phyloP scores from a whole-genome alignment of 2,888 invertebrate genomes.

The Hybos culiciformis region DNA sequence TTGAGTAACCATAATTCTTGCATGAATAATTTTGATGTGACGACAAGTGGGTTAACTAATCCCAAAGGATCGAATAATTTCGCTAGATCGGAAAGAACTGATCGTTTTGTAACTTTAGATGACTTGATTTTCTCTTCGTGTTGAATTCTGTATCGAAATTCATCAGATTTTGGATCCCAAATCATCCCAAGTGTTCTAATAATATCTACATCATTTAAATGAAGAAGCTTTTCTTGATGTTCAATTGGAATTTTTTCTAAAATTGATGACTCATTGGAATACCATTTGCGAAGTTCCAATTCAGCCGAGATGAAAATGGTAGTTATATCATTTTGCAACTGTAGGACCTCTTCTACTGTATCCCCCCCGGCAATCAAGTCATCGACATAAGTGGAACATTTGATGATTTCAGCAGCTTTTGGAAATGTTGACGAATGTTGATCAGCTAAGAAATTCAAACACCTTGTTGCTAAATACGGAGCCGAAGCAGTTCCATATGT shows the following conservation, averaged over 20 bases:
- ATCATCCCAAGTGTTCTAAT: conserved; percentile 10
- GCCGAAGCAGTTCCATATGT: conserved; percentile 12
- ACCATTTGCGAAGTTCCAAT: background rate
- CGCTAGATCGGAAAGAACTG: conserved; percentile 7
- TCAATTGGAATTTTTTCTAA: background rate
- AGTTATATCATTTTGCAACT: background rate
- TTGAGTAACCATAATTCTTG: conserved; percentile 12
- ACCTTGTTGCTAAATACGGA: conserved; percentile 11
- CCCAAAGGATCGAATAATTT: conserved; percentile 13
- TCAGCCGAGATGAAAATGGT: background rate
- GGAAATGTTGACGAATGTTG: background rate
- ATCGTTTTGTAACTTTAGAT: conserved; percentile 7
- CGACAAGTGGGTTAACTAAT: conserved; percentile 10
- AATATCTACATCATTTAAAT: conserved; percentile 2
- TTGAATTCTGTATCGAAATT: background rate
- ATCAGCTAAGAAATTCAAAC: background rate
- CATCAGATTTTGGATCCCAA: conserved; percentile 8
- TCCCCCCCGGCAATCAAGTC: background rate
- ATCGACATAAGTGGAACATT: background rate
- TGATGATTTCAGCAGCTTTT: background rate
- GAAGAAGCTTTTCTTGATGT: background rate
- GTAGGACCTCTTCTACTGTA: background rate
- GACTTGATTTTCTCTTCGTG: background rate
- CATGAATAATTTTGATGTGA: conserved; percentile 11
- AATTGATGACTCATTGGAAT: background rate